Evolutionary conservation across 1,140 invertebrate species (phyloP).

Genomic region (Mactra quadrangularis): DNA sequence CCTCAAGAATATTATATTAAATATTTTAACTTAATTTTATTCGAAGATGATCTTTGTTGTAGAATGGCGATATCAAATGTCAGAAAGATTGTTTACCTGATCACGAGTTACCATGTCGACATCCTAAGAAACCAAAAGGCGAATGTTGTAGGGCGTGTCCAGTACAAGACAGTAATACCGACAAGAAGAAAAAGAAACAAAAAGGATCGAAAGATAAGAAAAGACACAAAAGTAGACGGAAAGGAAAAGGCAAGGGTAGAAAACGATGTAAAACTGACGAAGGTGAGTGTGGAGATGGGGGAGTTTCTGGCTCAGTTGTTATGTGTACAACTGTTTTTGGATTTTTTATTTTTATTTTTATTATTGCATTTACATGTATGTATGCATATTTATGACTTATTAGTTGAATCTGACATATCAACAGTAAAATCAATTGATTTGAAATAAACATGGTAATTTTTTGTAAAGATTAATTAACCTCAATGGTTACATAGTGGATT

Average conservation of each 20-base stretch:
- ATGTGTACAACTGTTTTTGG: background rate
- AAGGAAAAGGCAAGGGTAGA: slow-evolving; percentile 13
- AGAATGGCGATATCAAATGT: slow-evolving; percentile 59
- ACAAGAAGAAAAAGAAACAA: slow-evolving; percentile 4
- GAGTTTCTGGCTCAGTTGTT: background rate
- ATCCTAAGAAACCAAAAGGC: slow-evolving; percentile 44
- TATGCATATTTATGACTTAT: background rate
- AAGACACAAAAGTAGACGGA: background rate
- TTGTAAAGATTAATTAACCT: too few relatives aligned
- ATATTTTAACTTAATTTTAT: too few relatives aligned
- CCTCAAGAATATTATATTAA: too few relatives aligned
- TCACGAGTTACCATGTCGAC: slow-evolving; percentile 46
- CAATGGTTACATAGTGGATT: too few relatives aligned
- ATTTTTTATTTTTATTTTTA: too few relatives aligned
- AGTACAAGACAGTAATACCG: background rate
- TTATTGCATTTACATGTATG: too few relatives aligned
- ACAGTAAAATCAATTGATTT: background rate
- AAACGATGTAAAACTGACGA: slow-evolving; percentile 41
- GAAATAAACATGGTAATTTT: too few relatives aligned
- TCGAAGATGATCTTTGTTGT: too few relatives aligned
- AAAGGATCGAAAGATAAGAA: slow-evolving; percentile 42
- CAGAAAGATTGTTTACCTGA: slow-evolving; percentile 55
- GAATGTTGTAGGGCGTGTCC: slow-evolving; percentile 51
- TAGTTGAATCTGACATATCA: background rate
- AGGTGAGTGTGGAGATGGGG: slow-evolving; percentile 40